phyloP scores from a whole-genome alignment of 1,140 invertebrate genomes.

The Eueides isabella region DNA sequence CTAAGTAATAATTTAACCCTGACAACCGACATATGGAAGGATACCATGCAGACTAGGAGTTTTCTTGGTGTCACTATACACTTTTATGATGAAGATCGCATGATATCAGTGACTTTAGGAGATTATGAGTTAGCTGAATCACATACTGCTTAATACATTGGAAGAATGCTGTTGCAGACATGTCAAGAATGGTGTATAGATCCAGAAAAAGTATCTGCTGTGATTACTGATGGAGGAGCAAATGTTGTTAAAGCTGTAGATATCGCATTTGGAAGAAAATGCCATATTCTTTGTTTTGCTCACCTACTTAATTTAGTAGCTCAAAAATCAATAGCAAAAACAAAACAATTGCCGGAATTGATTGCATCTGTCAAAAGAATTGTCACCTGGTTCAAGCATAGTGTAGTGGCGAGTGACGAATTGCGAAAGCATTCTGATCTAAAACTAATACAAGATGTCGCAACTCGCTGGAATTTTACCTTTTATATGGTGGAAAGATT shows the following conservation, averaged over 20 bases:
- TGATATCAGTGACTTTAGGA: background rate
- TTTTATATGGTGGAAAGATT: constrained; percentile 55
- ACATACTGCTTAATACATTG: no score
- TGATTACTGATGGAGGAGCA: constrained; percentile 34
- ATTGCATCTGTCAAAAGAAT: constrained; percentile 32
- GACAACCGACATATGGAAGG: constrained; percentile 45
- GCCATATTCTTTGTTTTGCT: no score
- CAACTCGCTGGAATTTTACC: constrained; percentile 53
- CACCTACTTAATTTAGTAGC: no score
- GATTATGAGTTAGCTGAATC: no score
- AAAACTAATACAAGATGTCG: constrained; percentile 37
- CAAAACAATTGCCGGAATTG: constrained; percentile 29
- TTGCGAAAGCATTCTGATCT: constrained; percentile 27
- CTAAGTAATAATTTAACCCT: constrained; percentile 30
- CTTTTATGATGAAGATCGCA: constrained; percentile 36
- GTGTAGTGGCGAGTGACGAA: constrained; percentile 32
- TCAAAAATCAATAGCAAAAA: constrained; percentile 13
- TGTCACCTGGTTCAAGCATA: constrained; percentile 37
- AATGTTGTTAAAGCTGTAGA: constrained; percentile 39
- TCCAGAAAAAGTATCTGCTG: constrained; percentile 24
- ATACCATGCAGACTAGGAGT: constrained; percentile 44
- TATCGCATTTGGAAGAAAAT: constrained; percentile 28
- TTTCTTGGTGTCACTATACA: constrained; percentile 43
- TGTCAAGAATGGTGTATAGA: background rate
- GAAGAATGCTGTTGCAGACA: no score